phyloP scores from a whole-genome alignment of 2,113 vertebrate genomes.

The Hydrochoerus hydrochaeris region DNA sequence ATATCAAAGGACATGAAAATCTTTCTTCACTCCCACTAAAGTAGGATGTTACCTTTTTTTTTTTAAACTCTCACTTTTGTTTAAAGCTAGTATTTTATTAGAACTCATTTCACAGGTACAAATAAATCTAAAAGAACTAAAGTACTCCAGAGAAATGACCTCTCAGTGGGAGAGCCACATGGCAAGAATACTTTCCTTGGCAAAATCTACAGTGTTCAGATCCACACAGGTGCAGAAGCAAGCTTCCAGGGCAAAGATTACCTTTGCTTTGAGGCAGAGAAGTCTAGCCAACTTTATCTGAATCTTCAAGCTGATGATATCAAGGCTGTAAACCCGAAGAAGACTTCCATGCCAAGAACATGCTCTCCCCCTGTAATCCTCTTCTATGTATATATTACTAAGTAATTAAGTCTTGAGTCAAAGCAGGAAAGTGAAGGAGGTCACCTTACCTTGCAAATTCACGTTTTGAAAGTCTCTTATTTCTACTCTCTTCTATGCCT shows the following conservation, averaged over 20 bases:
- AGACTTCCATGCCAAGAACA: neutral
- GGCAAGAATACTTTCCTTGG: no score
- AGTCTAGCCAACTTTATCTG: neutral
- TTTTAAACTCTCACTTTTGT: neutral
- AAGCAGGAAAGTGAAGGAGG: neutral
- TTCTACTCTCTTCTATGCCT: neutral
- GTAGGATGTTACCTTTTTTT: neutral
- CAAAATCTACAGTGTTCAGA: no score
- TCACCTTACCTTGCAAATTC: neutral
- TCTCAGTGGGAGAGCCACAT: neutral
- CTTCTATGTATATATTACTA: neutral
- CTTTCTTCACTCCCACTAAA: neutral
- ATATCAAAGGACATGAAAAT: neutral
- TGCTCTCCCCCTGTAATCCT: neutral
- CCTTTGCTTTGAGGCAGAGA: neutral
- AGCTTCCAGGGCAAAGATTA: no score
- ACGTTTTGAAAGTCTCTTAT: neutral
- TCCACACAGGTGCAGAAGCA: rapidly evolving
- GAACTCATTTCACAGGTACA: neutral
- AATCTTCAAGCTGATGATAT: neutral
- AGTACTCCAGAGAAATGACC: neutral
- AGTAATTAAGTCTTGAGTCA: neutral
- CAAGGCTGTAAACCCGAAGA: neutral
- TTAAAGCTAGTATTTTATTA: neutral
- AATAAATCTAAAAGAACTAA: neutral